Base-by-base conservation (phyloP, 2,797 vertebrate species). In the Pipistrellus pipistrellus region DNA sequence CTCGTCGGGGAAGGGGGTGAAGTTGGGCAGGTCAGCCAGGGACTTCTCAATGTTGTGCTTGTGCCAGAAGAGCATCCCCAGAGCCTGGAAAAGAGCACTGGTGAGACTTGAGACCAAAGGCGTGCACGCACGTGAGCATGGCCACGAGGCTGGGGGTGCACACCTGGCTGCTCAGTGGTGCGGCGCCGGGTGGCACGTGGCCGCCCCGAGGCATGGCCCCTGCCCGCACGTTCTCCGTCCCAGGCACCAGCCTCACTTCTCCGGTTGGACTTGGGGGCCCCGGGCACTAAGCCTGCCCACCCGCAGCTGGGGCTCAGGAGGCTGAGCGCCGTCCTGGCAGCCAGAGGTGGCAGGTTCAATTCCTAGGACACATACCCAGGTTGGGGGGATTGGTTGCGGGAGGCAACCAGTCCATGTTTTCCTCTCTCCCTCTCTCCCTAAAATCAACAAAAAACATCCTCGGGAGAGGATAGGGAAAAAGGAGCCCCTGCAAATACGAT, bases 31-130 rank as follows among this genome's bases (percentile, higher is more conserved):
- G 95, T 99, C 99, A 20, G 99, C 99, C 98, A 99, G 97, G 91
- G 99, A 99, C 90, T 99, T 99, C 97, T 99, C 99, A 0, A 99
- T 99, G 96, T 99, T 99, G 98, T 99, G 99, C 96, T 99, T 99
- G 98, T 99, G 99, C 99, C 99, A 99, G 96, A 99, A 99, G 27
- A 99, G 99, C 99, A 99, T 99, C 81, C 99, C 99, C 69, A 99
- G 98, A 51, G 99, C 99, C 99, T 99, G 95, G 92, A 98, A 97
- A 91, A 95, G 53, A 84, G 91, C 44, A 88, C 9, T 62, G 44
- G 72, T 30, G 46, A 96, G 57, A 90, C 91, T 81, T 91, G 51
- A 94, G 85, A 69, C 21, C 32, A 68, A 83, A 57, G 62, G 57
- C 3, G 12, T 41, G 57, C 83, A 44, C 1, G 4, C 72, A 72